phyloP scores from a whole-genome alignment of 1,140 invertebrate genomes.

The Cotesia chilonis region DNA sequence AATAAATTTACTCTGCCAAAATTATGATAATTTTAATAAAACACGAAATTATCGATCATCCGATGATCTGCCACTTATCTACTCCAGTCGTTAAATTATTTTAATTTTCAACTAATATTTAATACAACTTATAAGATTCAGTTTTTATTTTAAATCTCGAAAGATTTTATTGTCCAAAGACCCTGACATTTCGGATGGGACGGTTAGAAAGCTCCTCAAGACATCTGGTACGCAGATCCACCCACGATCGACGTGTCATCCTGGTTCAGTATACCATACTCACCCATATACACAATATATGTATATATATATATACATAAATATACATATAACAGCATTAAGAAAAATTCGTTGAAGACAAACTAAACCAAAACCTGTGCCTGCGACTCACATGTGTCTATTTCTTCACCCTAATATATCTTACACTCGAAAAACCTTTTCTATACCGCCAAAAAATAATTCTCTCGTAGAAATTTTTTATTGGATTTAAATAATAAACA shows the following conservation, averaged over 20 bases:
- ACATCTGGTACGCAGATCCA: constrained; percentile 44
- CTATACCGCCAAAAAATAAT: constrained; percentile 6
- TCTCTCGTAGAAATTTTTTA: background rate
- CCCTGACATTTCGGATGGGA: background rate
- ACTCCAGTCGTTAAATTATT: too few species aligned
- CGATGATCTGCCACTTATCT: too few species aligned
- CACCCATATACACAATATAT: background rate
- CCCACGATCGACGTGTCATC: constrained; percentile 25
- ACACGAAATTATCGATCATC: too few species aligned
- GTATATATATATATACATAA: background rate
- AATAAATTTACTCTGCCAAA: too few species aligned
- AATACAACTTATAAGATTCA: too few species aligned
- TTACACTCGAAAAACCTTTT: background rate
- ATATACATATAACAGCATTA: background rate
- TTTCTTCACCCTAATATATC: constrained; percentile 8
- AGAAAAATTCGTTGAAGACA: constrained; percentile 32
- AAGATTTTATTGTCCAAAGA: constrained; percentile 32
- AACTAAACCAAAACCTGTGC: constrained; percentile 18
- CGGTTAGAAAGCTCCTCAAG: constrained; percentile 23
- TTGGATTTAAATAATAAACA: background rate
- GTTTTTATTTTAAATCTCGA: background rate
- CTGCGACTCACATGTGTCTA: constrained; percentile 31
- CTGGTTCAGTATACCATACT: constrained; percentile 15
- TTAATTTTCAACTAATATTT: too few species aligned
- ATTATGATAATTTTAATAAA: too few species aligned